Conservation (phyloP, 1,140 invertebrate species). For the Drosophila kikkawai region DNA sequence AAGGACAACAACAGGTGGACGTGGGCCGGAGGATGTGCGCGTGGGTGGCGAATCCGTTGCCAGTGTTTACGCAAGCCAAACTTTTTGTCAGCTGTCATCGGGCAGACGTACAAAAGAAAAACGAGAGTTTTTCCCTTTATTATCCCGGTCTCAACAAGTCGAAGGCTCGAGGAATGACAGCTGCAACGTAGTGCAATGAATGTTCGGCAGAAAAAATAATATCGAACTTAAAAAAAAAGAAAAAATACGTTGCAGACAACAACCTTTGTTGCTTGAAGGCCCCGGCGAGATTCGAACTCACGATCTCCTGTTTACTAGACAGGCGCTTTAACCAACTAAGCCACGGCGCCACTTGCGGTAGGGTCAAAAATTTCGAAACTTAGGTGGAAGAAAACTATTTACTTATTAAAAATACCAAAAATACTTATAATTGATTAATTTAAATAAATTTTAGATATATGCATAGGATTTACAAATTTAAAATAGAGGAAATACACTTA, state of each 20-base stretch:
- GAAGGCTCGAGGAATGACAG: constrained; percentile 45
- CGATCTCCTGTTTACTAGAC: constrained; percentile 88
- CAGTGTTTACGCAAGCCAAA: constrained; percentile 65
- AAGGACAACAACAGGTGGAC: constrained; percentile 74
- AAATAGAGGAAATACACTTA: too few species aligned
- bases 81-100: constrained; percentile 79
- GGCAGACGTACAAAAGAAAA: constrained; percentile 68
- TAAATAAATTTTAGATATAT: neutral
- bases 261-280: constrained; percentile 67
- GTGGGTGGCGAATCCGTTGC: constrained; percentile 32
- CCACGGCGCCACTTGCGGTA: constrained; percentile 85
- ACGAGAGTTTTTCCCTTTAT: constrained; percentile 24
- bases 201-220: constrained; percentile 7
- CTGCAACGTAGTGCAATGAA: constrained; percentile 43
- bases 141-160: constrained; percentile 29
- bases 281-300: constrained; percentile 88
- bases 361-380: neutral
- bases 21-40: constrained; percentile 16
- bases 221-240: constrained; percentile 22
- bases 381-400: neutral
- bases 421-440: neutral
- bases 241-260: neutral
- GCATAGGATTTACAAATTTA: too few species aligned
- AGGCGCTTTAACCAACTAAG: constrained; percentile 88
- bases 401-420: neutral